phyloP scores from a whole-genome alignment of 2,113 vertebrate genomes.

The Myotis brandtii region DNA sequence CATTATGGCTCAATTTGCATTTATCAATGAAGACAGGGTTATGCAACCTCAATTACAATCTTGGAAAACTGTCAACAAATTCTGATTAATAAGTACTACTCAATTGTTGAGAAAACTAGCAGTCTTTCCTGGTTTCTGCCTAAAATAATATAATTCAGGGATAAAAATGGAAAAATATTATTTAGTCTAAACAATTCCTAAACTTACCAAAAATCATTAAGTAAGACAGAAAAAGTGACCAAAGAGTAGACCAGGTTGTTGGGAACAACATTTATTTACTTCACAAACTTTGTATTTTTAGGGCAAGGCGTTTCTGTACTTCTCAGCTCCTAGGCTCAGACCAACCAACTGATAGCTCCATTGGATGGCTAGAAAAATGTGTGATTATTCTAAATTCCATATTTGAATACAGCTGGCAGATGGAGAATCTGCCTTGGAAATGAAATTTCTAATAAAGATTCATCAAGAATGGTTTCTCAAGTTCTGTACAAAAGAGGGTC shows the following conservation, averaged over 20 bases:
- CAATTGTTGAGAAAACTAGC: conserved; percentile 43
- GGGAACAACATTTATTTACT: not conserved
- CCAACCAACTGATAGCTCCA: not conserved
- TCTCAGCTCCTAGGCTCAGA: not conserved
- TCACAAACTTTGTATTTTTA: not conserved
- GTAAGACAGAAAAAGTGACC: not conserved
- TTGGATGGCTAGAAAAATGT: not conserved
- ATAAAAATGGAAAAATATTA: not conserved
- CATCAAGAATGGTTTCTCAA: not conserved
- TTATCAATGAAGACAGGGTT: conserved; percentile 49
- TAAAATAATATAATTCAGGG: conserved; percentile 41
- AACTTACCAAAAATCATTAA: not conserved
- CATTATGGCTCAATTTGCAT: not conserved
- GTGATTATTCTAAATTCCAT: not conserved
- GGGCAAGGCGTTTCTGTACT: not conserved
- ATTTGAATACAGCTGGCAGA: not conserved
- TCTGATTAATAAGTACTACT: conserved; percentile 48
- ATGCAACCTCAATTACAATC: conserved; percentile 59
- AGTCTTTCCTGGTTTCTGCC: conserved; percentile 45
- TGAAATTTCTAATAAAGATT: not conserved
- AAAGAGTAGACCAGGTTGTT: not conserved
- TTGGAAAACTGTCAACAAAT: conserved; percentile 62
- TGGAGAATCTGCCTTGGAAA: not conserved
- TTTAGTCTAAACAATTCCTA: not conserved
- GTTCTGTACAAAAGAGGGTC: not conserved